Evolutionary conservation across 2,113 vertebrate genomes (phyloP).

Genomic region (Morphnarchus princeps): DNA sequence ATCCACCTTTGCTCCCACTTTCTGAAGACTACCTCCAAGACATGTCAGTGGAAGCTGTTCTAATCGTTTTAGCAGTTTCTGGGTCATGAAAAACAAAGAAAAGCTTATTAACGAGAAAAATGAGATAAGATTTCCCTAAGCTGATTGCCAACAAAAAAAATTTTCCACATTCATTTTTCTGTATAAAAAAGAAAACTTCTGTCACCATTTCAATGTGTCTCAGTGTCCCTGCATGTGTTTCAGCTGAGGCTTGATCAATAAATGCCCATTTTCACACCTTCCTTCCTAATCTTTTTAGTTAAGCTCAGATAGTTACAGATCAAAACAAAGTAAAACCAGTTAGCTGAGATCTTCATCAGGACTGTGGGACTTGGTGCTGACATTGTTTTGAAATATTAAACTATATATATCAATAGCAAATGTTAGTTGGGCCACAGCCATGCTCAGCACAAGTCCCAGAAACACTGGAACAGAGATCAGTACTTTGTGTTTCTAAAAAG

Average conservation of each 20-base stretch:
- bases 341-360: neutral
- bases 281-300: slow-evolving; percentile 4
- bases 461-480: neutral
- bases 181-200: slow-evolving; percentile 43
- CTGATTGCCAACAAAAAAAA: neutral
- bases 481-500: neutral
- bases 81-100: slow-evolving; percentile 61
- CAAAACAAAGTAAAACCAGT: neutral
- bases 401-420: neutral
- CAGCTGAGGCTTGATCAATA: neutral
- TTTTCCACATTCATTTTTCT: slow-evolving; percentile 17
- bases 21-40: neutral
- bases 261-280: neutral
- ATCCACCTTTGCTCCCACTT: neutral
- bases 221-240: neutral
- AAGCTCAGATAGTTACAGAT: neutral
- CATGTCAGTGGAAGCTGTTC: neutral
- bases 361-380: neutral
- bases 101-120: slow-evolving; percentile 53
- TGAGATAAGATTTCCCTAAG: slow-evolving; percentile 57
- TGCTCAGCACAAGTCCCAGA: neutral
- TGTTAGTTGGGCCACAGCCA: neutral
- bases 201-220: neutral
- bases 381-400: neutral
- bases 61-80: slow-evolving; percentile 35